A percentile compares a stretch with the other conserved stretches of the same genome.
phyloP scores from a whole-genome alignment of 2,113 vertebrate species.

The Paraplagusia blochii region DNA sequence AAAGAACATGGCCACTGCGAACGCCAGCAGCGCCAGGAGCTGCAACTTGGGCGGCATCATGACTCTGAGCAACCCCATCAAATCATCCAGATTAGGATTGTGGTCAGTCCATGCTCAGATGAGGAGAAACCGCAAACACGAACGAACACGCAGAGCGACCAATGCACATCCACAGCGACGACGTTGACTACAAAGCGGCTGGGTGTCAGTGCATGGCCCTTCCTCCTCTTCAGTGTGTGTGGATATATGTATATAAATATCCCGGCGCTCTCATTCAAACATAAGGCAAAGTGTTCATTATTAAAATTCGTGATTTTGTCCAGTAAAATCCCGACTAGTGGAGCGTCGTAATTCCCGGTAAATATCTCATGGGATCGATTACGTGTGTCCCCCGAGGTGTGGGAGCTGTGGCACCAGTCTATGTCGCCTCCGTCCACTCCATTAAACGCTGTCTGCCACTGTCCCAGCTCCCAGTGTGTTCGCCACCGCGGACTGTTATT shows the following conservation, averaged over 20 bases:
- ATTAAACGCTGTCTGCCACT: conserved; percentile 27
- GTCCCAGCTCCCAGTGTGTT: conserved; percentile 41
- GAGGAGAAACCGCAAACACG: conserved; percentile 47
- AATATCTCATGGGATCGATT: conserved; percentile 2
- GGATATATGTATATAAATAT: conserved; percentile 18
- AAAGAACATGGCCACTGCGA: conserved; percentile 90
- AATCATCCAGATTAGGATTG: conserved; percentile 70
- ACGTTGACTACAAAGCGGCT: conserved; percentile 51
- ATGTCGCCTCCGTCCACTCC: conserved; percentile 36
- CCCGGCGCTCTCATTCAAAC: conserved; percentile 29
- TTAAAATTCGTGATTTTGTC: conserved; percentile 10
- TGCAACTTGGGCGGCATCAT: conserved; percentile 98
- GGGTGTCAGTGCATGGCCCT: conserved; percentile 58
- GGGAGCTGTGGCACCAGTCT: conserved; percentile 17
- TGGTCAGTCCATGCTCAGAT: conserved; percentile 68
- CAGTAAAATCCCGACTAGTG: neutral
- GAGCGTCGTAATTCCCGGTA: neutral
- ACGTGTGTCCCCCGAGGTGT: conserved; percentile 9
- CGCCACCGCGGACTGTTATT: conserved; percentile 23
- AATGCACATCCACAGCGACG: conserved; percentile 9
- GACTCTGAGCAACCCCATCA: conserved; percentile 95
- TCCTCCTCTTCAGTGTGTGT: neutral
- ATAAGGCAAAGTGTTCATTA: conserved; percentile 27
- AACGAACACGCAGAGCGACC: neutral
- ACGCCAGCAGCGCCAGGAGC: conserved; percentile 91